Conservation (phyloP, 2,888 invertebrate species). For the Drosophila mimica region DNA sequence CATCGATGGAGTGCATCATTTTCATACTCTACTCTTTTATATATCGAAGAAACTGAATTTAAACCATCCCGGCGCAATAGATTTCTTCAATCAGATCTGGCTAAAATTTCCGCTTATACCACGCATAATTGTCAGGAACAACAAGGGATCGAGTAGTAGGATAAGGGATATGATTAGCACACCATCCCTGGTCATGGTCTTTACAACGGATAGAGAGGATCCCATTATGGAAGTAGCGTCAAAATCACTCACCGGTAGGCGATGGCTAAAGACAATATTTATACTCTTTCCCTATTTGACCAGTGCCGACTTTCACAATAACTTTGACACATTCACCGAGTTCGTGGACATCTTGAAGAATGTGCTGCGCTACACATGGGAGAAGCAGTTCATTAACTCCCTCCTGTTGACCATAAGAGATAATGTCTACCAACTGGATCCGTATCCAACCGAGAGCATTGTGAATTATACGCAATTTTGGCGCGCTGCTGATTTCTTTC, state of each 20-base stretch:
- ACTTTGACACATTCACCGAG: conserved; percentile 22
- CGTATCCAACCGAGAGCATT: conserved; percentile 66
- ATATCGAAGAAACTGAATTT: conserved; percentile 70
- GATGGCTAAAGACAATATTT: conserved; percentile 75
- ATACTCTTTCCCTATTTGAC: conserved; percentile 62
- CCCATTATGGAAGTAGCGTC: conserved; percentile 77
- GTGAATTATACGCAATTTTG: conserved; percentile 68
- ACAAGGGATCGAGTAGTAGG: conserved; percentile 12
- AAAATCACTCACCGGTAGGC: conserved; percentile 53
- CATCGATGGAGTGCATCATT: conserved; percentile 58
- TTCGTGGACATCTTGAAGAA: conserved; percentile 40
- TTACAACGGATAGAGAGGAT: conserved; percentile 70
- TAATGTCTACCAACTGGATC: conserved; percentile 63
- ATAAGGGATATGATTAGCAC: conserved; percentile 69
- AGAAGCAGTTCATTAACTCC: conserved; percentile 69
- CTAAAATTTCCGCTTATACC: conserved; percentile 62
- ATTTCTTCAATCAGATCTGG: conserved; percentile 67
- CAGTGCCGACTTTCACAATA: conserved; percentile 26
- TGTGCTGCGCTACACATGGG: conserved; percentile 70
- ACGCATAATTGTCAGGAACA: conserved; percentile 47
- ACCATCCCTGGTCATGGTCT: conserved; percentile 67
- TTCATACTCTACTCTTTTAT: conserved; percentile 76
- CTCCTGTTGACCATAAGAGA: conserved; percentile 66
- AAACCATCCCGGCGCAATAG: conserved; percentile 20
- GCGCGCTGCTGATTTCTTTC: conserved; percentile 62